phyloP scores from a whole-genome alignment of 2,888 invertebrate species.

The Pandemis heparana region DNA sequence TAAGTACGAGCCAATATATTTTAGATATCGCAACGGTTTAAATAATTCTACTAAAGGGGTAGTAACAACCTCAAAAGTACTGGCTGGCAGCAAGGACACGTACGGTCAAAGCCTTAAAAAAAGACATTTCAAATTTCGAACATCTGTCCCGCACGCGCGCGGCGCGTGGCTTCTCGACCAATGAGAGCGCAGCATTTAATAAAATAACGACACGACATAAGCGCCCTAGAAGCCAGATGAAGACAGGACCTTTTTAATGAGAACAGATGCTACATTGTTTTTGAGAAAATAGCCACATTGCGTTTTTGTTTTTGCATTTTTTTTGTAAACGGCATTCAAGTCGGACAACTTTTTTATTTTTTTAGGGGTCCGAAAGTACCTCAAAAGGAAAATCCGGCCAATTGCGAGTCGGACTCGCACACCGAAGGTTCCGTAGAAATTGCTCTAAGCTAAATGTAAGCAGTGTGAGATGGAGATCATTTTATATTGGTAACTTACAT shows the following conservation, averaged over 20 bases:
- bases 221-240: not conserved
- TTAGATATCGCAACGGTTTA: no score
- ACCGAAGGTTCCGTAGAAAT: no score
- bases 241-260: not conserved
- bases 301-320: slow-evolving; percentile 35
- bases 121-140: slow-evolving; percentile 37
- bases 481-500: no score
- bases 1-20: no score
- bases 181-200: slow-evolving; percentile 28
- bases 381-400: not conserved
- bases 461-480: no score
- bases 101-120: slow-evolving; percentile 43
- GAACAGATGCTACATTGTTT: not conserved
- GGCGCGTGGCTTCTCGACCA: slow-evolving; percentile 42
- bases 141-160: slow-evolving; percentile 46
- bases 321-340: slow-evolving; percentile 19
- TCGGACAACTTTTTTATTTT: not conserved
- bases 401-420: no score
- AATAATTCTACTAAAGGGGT: no score
- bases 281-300: slow-evolving; percentile 38
- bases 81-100: slow-evolving; percentile 30
- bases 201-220: not conserved
- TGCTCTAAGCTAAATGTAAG: no score
- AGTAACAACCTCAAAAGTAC: slow-evolving; percentile 12
- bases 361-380: no score